Evolutionary conservation across 2,888 invertebrate species (phyloP), one percentile per base, ranked within the genome.

Genomic region (Oscheius sp.): DNA sequence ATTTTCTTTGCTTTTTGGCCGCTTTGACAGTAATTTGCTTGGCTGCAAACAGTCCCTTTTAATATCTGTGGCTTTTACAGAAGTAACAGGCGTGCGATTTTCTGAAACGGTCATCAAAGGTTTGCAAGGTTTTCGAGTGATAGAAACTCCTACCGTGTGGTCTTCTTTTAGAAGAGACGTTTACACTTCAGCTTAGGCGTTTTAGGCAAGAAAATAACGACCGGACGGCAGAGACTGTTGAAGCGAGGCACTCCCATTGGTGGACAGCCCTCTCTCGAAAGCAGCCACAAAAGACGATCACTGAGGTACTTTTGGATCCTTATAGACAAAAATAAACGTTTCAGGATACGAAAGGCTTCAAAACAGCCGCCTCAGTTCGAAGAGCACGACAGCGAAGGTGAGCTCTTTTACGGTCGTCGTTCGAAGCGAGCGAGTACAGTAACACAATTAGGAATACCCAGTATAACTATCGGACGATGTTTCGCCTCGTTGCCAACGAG

Each of bases 191-290:
- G 29, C n/a, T 57, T 4, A 68, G 32, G n/a, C 33, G 5, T 55
- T 70, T 70, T 70, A 70, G 89, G 84, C 5, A 83, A 89, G 33
- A 77, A 89, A 35, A 77, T 89, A 62, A 87, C 89, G 0, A 86
- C 87, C 32, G 89, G 89, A 13, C 76, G 89, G 55, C 88, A 89
- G 68, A 76, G 88, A 57, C 79, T 89, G 57, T 68, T 89, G 70
- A 89, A 89, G 76, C 71, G 87, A 51, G 87, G 87, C 1, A 80
- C 86, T 7, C 86, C 89, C 5, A 84, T 85, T 70, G 83, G 83
- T 10, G 72, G 68, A 13, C 79, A 77, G 33, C 82, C 84, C 7
- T 80, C 81, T 7, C 74, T 86, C 2, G 86, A 86, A 62, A 84
- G 81, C 33, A 85, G 85, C 58, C 79, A 82, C 55, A 82, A 84